Conservation (phyloP, 2,113 vertebrate genomes). For the Malaclemys terrapin region DNA sequence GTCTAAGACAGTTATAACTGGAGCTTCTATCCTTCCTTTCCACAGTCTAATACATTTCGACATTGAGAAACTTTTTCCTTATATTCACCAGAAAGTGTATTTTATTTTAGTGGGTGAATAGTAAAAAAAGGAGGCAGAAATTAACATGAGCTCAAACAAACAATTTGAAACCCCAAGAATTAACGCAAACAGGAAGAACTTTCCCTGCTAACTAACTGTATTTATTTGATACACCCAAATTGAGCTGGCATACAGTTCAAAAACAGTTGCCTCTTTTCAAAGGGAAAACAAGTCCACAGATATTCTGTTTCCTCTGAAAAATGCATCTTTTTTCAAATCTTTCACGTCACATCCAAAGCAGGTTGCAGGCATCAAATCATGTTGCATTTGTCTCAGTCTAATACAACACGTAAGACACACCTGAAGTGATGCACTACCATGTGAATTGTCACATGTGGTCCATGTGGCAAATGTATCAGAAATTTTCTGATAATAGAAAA, state of each 20-base stretch:
- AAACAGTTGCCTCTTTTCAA: not conserved
- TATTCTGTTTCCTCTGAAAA: slow-evolving; percentile 27
- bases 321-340: slow-evolving; percentile 16
- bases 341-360: slow-evolving; percentile 47
- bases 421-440: slow-evolving; percentile 48
- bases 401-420: slow-evolving; percentile 57
- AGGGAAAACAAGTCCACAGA: not conserved
- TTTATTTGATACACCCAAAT: not conserved
- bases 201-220: not conserved
- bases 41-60: not conserved
- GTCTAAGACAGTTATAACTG: not conserved
- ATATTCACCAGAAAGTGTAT: not conserved
- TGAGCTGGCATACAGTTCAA: not conserved
- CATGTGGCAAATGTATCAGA: slow-evolving; percentile 20
- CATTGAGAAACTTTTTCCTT: not conserved
- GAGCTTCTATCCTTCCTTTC: not conserved
- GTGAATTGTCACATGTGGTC: slow-evolving; percentile 34
- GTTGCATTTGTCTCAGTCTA: slow-evolving; percentile 28
- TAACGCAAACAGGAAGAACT: not conserved
- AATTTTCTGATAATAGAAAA: slow-evolving; percentile 43
- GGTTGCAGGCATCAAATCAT: slow-evolving; percentile 57
- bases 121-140: not conserved
- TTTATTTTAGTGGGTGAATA: not conserved
- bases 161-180: not conserved
- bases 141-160: not conserved